These are phyloP conservation scores for Gouania willdenowi DNA, from an alignment of 2,797 vertebrate genomes.

Conservation along the genomic window DNA sequence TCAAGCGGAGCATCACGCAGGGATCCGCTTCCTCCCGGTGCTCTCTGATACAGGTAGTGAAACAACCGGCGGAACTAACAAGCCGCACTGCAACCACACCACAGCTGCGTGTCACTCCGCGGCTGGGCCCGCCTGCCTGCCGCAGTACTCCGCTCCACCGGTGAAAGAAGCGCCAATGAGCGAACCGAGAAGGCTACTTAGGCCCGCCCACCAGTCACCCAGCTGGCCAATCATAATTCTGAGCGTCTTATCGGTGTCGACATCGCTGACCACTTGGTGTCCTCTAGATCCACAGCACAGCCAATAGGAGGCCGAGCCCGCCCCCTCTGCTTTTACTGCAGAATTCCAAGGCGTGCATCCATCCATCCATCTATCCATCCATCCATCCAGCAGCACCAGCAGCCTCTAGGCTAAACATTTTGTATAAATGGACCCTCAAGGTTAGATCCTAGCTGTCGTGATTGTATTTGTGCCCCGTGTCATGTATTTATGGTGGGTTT, in stretches of 20 bases:
- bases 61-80: conserved; percentile 66
- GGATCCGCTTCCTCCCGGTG: conserved; percentile 57
- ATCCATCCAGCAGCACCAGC: conserved; percentile 51
- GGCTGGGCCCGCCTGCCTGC: conserved; percentile 44
- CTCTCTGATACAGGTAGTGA: conserved; percentile 64
- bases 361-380: no score
- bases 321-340: conserved; percentile 75
- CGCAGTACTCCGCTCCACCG: conserved; percentile 68
- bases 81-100: conserved; percentile 57
- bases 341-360: conserved; percentile 61
- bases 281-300: neutral
- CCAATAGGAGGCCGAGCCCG: conserved; percentile 53
- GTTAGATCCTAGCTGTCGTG: conserved; percentile 64
- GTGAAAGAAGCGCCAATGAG: conserved; percentile 45
- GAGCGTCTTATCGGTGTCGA: conserved; percentile 42
- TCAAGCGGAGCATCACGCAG: conserved; percentile 76
- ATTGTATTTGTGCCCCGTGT: conserved; percentile 56
- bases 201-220: conserved; percentile 16
- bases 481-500: conserved; percentile 28
- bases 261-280: conserved; percentile 31
- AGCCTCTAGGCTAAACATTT: conserved; percentile 50
- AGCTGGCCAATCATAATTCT: conserved; percentile 34
- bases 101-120: conserved; percentile 66
- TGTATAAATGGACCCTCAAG: conserved; percentile 66
- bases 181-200: neutral